Conservation (phyloP, 2,113 vertebrate species). For the Phocoena sinus region DNA sequence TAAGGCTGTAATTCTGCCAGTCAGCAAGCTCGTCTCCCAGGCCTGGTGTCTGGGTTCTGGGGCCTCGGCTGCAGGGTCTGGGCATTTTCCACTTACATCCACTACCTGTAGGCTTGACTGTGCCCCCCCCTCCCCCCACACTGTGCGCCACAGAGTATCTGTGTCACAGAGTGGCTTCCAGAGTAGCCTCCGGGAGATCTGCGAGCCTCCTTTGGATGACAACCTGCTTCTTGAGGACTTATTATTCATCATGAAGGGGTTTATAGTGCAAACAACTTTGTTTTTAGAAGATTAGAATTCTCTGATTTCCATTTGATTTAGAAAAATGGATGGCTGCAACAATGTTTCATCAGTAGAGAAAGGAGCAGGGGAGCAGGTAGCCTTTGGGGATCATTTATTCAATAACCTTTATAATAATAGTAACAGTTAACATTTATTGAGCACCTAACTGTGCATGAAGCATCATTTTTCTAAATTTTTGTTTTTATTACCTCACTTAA, state of each 20-base stretch:
- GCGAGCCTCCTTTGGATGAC: background rate
- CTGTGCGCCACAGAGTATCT: background rate
- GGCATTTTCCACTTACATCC: background rate
- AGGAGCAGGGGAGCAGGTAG: background rate
- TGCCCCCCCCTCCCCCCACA: background rate
- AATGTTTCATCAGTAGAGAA: background rate
- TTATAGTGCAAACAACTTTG: background rate
- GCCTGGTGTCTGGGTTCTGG: background rate
- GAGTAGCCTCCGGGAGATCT: background rate
- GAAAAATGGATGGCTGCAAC: background rate
- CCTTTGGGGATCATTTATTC: background rate
- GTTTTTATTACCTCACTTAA: background rate
- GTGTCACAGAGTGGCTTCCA: background rate
- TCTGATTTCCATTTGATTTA: constrained; percentile 3
- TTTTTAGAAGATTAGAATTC: background rate
- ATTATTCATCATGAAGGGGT: background rate
- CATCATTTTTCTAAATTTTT: background rate
- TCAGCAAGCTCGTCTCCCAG: background rate
- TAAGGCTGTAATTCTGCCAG: background rate
- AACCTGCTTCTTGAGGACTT: background rate
- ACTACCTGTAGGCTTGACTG: background rate
- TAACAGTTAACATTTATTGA: background rate
- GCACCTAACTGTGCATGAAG: background rate
- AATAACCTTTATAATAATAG: background rate
- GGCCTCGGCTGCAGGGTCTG: background rate